Conservation (phyloP, 2,888 invertebrate genomes). For the Cecidostiba fungosa region DNA sequence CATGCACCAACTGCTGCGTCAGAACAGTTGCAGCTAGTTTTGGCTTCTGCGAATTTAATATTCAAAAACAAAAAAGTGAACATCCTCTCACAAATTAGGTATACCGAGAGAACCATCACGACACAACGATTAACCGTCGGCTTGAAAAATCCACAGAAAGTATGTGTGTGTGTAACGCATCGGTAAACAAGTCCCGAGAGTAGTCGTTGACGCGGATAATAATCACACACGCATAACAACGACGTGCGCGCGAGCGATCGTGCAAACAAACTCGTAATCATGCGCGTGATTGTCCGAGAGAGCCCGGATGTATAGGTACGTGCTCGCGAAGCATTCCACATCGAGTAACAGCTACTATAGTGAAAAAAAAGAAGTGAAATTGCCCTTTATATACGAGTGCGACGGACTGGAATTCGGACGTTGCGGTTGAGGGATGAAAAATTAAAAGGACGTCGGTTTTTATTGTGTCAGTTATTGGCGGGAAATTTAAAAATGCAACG, state of each 20-base stretch:
- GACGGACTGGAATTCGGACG: neutral
- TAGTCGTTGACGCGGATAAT: slow-evolving; percentile 24
- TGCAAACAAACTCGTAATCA: slow-evolving; percentile 56
- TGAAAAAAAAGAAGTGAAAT: neutral
- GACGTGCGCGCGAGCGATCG: slow-evolving; percentile 34
- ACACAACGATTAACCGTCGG: neutral
- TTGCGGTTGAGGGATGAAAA: neutral
- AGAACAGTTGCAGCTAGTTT: neutral
- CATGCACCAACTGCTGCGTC: neutral
- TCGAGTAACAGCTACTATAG: neutral
- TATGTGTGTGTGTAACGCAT: slow-evolving; percentile 3
- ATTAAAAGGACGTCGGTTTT: too few species aligned
- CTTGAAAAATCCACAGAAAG: slow-evolving; percentile 25
- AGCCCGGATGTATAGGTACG: neutral
- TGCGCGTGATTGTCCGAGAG: slow-evolving; percentile 21
- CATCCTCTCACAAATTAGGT: neutral
- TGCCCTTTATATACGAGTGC: neutral
- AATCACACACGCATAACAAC: slow-evolving; percentile 39
- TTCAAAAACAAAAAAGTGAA: neutral
- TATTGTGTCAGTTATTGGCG: too few species aligned
- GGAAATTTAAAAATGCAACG: too few species aligned
- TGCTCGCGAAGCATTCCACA: neutral
- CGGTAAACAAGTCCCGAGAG: slow-evolving; percentile 30
- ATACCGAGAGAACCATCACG: too few species aligned
- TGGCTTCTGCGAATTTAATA: neutral